phyloP scores from a whole-genome alignment of 2,797 vertebrate species.

The Melanotaenia maccullochi region DNA sequence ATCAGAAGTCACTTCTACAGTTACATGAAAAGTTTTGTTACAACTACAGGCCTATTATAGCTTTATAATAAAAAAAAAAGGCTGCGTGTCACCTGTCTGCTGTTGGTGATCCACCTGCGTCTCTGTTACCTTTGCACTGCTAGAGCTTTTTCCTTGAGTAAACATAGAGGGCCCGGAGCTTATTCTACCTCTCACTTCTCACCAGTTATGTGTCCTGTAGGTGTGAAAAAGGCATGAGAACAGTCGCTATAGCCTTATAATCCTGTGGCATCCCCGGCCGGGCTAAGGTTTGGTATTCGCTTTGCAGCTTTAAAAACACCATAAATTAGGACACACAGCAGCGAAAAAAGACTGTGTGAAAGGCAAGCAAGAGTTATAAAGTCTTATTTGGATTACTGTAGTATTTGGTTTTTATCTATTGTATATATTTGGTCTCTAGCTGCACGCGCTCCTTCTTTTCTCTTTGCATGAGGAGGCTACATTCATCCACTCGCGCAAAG shows the following conservation, averaged over 20 bases:
- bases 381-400: conserved; percentile 75
- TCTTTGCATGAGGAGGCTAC: conserved; percentile 69
- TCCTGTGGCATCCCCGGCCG: conserved; percentile 63
- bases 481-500: conserved; percentile 67
- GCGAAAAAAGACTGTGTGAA: conserved; percentile 52
- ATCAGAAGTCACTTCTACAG: conserved; percentile 54
- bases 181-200: conserved; percentile 51
- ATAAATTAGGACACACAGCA: conserved; percentile 48
- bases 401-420: conserved; percentile 74
- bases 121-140: conserved; percentile 43
- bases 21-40: conserved; percentile 66
- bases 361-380: conserved; percentile 59
- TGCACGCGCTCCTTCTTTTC: conserved; percentile 63
- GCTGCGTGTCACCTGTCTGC: conserved; percentile 47
- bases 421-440: conserved; percentile 68
- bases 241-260: conserved; percentile 70
- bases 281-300: conserved; percentile 74
- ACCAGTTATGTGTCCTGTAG: conserved; percentile 57
- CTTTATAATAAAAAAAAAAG: conserved; percentile 41
- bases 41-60: conserved; percentile 58
- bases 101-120: conserved; percentile 47
- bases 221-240: conserved; percentile 71
- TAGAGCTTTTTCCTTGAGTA: conserved; percentile 67
- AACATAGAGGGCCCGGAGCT: conserved; percentile 66
- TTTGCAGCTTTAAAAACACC: conserved; percentile 53